Conservation (phyloP, 2,888 invertebrate species). For the Euclidia mi region DNA sequence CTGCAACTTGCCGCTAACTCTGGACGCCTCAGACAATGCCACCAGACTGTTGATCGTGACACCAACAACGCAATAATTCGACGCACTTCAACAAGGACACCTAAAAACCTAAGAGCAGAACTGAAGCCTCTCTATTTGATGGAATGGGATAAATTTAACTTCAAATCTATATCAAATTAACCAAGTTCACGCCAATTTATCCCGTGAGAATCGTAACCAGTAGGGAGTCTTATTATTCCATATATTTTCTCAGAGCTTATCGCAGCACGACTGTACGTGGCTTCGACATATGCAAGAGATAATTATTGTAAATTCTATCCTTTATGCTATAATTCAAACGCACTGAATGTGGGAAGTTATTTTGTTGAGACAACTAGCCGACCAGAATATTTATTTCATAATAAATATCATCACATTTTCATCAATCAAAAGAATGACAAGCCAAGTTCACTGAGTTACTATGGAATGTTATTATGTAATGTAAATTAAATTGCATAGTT, state of each 20-base stretch:
- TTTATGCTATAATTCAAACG: neutral
- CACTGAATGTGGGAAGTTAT: too few species aligned
- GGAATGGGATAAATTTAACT: neutral
- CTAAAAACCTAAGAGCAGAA: conserved; percentile 9
- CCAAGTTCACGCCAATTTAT: conserved; percentile 12
- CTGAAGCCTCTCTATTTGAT: neutral
- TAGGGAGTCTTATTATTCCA: conserved; percentile 30
- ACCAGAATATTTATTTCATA: too few species aligned
- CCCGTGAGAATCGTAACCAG: conserved; percentile 38
- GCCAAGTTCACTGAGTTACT: neutral
- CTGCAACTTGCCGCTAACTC: conserved; percentile 60
- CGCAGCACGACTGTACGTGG: conserved; percentile 26
- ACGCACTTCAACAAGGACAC: conserved; percentile 38
- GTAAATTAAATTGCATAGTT: conserved; percentile 51
- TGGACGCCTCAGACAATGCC: conserved; percentile 37
- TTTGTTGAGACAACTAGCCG: too few species aligned
- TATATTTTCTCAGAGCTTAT: conserved; percentile 41
- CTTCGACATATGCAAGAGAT: conserved; percentile 24
- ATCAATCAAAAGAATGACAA: conserved; percentile 5
- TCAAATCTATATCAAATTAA: conserved; percentile 4
- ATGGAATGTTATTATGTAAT: conserved; percentile 45
- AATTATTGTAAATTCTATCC: conserved; percentile 10
- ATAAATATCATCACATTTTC: neutral
- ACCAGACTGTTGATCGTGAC: conserved; percentile 34
- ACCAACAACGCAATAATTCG: conserved; percentile 46